Base-by-base conservation (phyloP, 2,888 invertebrate species). In the Seira ritae region DNA sequence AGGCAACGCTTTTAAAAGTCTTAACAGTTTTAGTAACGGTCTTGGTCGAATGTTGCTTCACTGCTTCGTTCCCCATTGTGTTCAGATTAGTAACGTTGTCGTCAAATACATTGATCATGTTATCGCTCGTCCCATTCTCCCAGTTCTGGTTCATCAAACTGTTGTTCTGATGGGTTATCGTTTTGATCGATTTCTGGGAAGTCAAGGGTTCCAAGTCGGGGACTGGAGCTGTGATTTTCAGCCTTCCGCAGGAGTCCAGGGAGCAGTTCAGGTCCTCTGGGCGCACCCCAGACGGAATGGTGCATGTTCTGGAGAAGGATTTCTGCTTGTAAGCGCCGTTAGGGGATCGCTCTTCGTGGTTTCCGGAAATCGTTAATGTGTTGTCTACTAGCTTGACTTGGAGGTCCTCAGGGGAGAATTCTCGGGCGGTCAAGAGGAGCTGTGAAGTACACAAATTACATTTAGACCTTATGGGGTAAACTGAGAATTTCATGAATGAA, bases 351-450 rank as follows among this genome's bases (percentile, higher is more conserved):
- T 78, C 79, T 42, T 85, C 85, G 55, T 84, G 80, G 31, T 69
- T 80, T 12, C 82, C 86, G 1, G 23, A 19, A 8, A 84, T 77
- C 17, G 55, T 76, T 10, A 86, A 66, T 3, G 72, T 76, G 37
- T 69, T 81, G 71, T 86, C 79, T 2, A 66, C 24, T 12, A 86
- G 55, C 22, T 84, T 86, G 8, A 86, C 85, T 70, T 80, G 67
- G 19, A 85, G 67, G 50, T 85, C 84, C 46, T 85, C 85, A 0
- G 84, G 84, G 31, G 67, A 68, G 78, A 75, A 85, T 17, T 74
- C 73, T 12, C 62, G 68, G 22, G 78, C 81, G 1, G 62, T 78
- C 3, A 86, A 46, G 4, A 46, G 50, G n/a, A 72, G 68, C 79
- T 68, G 60, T 60, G 6, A 20, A 46, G 8, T 31, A 55, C 8